Base-by-base conservation (phyloP, 2,797 vertebrate genomes). In the Danio tinwini region DNA sequence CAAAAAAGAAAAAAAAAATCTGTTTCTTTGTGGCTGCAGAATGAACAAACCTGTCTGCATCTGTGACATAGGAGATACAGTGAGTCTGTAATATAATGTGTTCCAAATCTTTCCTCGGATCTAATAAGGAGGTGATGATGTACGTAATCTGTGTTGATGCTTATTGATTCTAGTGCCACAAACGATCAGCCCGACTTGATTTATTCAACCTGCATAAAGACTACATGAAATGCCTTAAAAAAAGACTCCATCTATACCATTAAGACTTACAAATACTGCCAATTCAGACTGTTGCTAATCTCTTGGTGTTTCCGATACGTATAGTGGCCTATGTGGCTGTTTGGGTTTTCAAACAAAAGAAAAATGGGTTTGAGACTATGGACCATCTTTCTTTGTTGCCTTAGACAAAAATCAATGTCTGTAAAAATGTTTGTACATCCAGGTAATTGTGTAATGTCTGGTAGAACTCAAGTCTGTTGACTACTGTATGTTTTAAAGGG, bases 361-460 rank as follows among this genome's bases (percentile, higher is more conserved):
- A 63, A 76, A 62, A 45, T 52, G 59, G 61, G 59, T 70, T 80
- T 80, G 37, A 80, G 68, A 76, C 29, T 29, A 75, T 19, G 8
- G 49, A 55, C 42, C 53, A 70, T 83, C 87, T 85, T 81, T 88
- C 72, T 76, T 82, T 85, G 82, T 80, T 67, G 76, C 76, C 76
- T 74, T 91, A 90, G 90, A 88, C 87, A 3, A 90, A 82, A 13
- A 59, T 50, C 37, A 70, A 42, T 78, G 17, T 64, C 55, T 71
- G 17, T 71, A 49, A 52, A 52, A 53, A 71, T 63, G 56, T 78
- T 69, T 45, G 6, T 77, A 68, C 64, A 50, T 63, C 19, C 67
- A 13, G 76, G 56, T 71, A 13, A n/a, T 53, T 63, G 67, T 71
- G 40, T 40, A 14, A 62, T 62, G 76, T 78, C 56, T 78, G 65